These are phyloP conservation scores for Oncorhynchus mykiss DNA, from an alignment of 2,113 vertebrate species.

Conservation along the genomic window DNA sequence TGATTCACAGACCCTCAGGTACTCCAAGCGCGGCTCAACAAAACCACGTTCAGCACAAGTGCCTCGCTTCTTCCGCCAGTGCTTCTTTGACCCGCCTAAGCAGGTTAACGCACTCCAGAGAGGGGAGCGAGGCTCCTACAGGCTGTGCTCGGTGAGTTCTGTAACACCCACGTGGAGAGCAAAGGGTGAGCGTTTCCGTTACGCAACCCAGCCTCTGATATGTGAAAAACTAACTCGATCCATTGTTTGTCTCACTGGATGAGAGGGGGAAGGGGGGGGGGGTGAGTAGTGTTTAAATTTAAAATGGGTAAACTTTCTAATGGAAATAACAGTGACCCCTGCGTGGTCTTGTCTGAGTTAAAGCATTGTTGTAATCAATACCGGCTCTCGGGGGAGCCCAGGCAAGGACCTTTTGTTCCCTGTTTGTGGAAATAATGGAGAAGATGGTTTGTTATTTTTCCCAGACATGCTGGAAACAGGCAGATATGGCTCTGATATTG, in stretches of 20 bases:
- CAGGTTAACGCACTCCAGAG: conserved; percentile 68
- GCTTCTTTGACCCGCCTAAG: conserved; percentile 73
- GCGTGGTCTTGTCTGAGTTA: conserved; percentile 73
- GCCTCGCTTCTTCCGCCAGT: conserved; percentile 24
- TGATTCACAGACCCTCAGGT: conserved; percentile 66
- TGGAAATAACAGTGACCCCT: conserved; percentile 77
- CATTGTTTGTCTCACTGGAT: conserved; percentile 60
- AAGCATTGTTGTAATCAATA: conserved; percentile 83
- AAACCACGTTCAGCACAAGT: conserved; percentile 57
- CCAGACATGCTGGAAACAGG: conserved; percentile 74
- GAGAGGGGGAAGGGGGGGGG: not conserved
- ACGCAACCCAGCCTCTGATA: conserved; percentile 72
- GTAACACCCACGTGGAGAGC: conserved; percentile 76
- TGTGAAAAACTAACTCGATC: conserved; percentile 56
- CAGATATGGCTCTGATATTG: conserved; percentile 69
- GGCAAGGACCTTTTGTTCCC: conserved; percentile 78
- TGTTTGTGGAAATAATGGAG: conserved; percentile 78
- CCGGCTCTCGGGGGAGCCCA: conserved; percentile 66
- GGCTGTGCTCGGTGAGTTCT: not conserved
- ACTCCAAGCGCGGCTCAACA: conserved; percentile 51
- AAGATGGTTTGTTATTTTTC: conserved; percentile 76
- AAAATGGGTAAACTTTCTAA: conserved; percentile 79
- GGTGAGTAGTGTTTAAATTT: conserved; percentile 72
- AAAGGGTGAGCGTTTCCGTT: conserved; percentile 72
- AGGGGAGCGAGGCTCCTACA: conserved; percentile 34